phyloP scores from a whole-genome alignment of 1,140 invertebrate species.

The Fopius arisanus region DNA sequence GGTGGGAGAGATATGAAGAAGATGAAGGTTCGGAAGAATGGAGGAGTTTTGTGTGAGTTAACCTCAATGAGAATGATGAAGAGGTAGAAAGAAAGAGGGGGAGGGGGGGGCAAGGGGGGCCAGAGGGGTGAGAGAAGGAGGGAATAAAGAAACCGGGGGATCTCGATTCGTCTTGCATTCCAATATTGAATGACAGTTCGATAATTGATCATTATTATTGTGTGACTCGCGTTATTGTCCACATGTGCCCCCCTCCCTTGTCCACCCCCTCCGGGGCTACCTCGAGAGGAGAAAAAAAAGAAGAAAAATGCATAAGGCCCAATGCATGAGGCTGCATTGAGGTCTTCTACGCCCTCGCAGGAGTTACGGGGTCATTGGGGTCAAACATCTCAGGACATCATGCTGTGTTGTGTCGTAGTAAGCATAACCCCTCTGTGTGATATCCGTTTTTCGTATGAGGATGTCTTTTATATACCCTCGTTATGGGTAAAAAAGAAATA shows the following conservation, averaged over 20 bases:
- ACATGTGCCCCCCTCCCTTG: conserved; percentile 6
- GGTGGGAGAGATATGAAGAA: conserved; percentile 11
- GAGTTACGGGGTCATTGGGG: conserved; percentile 43
- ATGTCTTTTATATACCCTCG: neutral
- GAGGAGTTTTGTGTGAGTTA: neutral
- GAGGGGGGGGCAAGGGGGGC: neutral
- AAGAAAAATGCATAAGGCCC: neutral
- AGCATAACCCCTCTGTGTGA: conserved; percentile 41
- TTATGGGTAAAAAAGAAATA: conserved; percentile 25
- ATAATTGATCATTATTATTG: conserved; percentile 66
- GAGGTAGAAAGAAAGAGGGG: neutral
- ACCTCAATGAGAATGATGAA: neutral
- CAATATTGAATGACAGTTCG: conserved; percentile 62
- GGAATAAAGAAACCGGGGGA: conserved; percentile 22
- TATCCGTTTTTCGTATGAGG: conserved; percentile 8
- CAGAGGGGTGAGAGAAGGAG: neutral
- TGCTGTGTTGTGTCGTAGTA: conserved; percentile 44
- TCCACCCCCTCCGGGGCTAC: conserved; percentile 27
- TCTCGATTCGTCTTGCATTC: conserved; percentile 61
- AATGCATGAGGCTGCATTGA: neutral
- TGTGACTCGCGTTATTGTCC: conserved; percentile 48
- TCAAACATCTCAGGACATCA: conserved; percentile 51
- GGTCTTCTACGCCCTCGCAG: neutral
- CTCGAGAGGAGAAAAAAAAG: conserved; percentile 40
- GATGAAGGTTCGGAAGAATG: conserved; percentile 14